Percentiles rank a stretch among this genome's conserved stretches.
Evolutionary conservation across 2,113 vertebrate species (phyloP).

Genomic region (Aspidoscelis tigris): DNA sequence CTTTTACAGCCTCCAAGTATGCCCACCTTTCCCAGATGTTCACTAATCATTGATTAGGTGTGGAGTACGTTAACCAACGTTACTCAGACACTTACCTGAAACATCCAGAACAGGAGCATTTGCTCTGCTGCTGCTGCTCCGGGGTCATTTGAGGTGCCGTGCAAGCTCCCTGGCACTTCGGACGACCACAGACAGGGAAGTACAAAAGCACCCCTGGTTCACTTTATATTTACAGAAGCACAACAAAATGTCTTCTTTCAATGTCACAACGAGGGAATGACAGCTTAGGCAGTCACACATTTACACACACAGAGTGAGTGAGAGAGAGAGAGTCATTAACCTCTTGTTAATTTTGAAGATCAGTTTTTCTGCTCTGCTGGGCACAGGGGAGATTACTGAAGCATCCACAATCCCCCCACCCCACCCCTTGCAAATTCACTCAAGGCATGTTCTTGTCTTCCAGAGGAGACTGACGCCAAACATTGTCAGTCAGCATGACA

Average conservation of each 20-base stretch:
- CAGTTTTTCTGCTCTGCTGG: slow-evolving; percentile 46
- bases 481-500: slow-evolving; percentile 9
- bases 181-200: too few relatives aligned
- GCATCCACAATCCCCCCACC: neutral
- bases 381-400: slow-evolving; percentile 1
- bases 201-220: too few relatives aligned
- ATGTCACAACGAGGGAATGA: slow-evolving; percentile 44
- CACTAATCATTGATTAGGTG: too few relatives aligned
- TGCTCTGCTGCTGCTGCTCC: too few relatives aligned
- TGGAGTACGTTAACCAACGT: too few relatives aligned
- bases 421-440: slow-evolving; percentile 44
- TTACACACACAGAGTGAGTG: too few relatives aligned
- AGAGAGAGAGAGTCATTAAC: slow-evolving; percentile 40
- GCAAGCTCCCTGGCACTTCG: too few relatives aligned
- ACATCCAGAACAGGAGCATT: too few relatives aligned
- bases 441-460: slow-evolving; percentile 8
- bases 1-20: too few relatives aligned
- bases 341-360: slow-evolving; percentile 56
- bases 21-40: too few relatives aligned
- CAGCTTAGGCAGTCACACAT: slow-evolving; percentile 22
- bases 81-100: too few relatives aligned
- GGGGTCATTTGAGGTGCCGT: too few relatives aligned
- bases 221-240: neutral
- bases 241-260: slow-evolving; percentile 18
- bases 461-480: slow-evolving; percentile 29